These are phyloP conservation scores for Drosophila trapezifrons DNA, from an alignment of 1,140 invertebrate genomes.

Conservation along the genomic window DNA sequence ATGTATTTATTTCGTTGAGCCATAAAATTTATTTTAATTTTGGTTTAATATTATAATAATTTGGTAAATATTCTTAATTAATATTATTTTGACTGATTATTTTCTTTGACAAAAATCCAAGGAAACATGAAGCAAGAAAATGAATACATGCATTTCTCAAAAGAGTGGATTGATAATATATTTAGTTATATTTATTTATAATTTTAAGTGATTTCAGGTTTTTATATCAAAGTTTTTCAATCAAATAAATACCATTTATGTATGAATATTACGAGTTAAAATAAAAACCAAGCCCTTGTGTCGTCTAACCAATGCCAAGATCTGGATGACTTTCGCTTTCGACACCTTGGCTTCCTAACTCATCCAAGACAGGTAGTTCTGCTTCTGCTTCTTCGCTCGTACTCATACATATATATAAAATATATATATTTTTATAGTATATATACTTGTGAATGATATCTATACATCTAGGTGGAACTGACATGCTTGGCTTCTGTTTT, in stretches of 20 bases:
- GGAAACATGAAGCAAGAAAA: no score
- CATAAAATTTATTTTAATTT: no score
- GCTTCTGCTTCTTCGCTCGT: background rate
- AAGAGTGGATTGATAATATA: no score
- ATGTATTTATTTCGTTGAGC: no score
- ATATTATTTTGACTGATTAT: no score
- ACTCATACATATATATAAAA: background rate
- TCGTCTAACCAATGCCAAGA: background rate
- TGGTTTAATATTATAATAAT: no score
- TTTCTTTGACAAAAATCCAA: no score
- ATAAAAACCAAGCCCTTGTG: background rate
- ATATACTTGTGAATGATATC: constrained; percentile 3
- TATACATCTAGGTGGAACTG: constrained; percentile 14
- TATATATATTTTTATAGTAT: background rate
- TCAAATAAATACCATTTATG: background rate
- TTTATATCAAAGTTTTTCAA: background rate
- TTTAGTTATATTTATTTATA: no score
- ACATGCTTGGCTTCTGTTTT: constrained; percentile 51
- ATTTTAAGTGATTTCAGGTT: background rate
- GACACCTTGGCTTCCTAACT: constrained; percentile 17
- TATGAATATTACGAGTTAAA: background rate
- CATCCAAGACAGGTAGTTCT: constrained; percentile 34
- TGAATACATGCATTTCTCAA: no score
- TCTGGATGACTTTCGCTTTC: constrained; percentile 31
- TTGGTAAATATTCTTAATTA: no score